Percentiles rank a stretch among this genome's conserved stretches.
Conservation (phyloP, 2,888 invertebrate species). For the Coelinius sp. region DNA sequence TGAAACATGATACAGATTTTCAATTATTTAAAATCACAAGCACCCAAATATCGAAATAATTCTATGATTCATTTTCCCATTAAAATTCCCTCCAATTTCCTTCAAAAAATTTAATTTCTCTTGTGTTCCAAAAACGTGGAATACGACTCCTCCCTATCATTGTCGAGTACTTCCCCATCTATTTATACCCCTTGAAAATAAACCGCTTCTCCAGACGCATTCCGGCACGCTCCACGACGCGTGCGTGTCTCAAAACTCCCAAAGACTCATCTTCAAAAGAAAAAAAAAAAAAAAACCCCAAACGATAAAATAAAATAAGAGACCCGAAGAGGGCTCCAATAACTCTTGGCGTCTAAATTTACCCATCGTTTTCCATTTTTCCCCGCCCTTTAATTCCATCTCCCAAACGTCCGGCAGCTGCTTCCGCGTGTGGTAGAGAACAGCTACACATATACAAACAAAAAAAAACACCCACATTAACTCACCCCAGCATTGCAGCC, state of each 20-base stretch:
- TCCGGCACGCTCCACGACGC: conserved; percentile 38
- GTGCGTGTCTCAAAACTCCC: conserved; percentile 27
- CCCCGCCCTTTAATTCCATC: conserved; percentile 43
- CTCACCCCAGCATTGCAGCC: conserved; percentile 86
- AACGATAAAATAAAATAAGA: conserved; percentile 6
- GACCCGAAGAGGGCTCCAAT: conserved; percentile 32
- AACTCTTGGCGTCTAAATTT: conserved; percentile 51
- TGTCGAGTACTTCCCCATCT: conserved; percentile 10
- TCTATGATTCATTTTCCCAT: not conserved
- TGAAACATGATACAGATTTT: no score
- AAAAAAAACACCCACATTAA: conserved; percentile 32
- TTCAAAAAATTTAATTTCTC: not conserved
- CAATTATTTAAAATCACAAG: no score
- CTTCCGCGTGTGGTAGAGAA: conserved; percentile 31
- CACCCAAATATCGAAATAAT: no score
- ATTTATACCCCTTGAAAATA: conserved; percentile 23
- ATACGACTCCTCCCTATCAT: not conserved
- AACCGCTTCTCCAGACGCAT: conserved; percentile 30
- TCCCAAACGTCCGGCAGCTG: conserved; percentile 57
- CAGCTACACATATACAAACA: conserved; percentile 6
- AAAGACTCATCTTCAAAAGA: not conserved
- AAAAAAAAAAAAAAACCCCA: no score
- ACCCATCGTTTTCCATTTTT: conserved; percentile 31
- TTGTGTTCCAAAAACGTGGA: not conserved
- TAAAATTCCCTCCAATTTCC: not conserved